phyloP scores from a whole-genome alignment of 2,113 vertebrate species.

The Stigmatopora nigra region DNA sequence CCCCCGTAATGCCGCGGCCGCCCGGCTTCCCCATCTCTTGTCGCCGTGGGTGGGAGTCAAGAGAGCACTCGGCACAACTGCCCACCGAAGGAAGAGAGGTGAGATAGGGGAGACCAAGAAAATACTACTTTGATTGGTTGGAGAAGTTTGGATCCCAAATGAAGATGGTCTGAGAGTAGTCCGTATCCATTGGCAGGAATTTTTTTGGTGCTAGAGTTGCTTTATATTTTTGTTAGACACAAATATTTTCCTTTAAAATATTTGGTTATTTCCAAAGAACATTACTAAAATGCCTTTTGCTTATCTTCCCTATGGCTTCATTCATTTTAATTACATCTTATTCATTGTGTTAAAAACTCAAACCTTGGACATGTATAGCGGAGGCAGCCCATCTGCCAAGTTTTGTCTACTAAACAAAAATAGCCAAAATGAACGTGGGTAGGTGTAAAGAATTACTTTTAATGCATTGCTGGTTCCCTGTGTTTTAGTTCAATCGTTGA shows the following conservation, averaged over 20 bases:
- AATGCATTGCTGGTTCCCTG: constrained; percentile 2
- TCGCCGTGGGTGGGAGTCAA: constrained; percentile 57
- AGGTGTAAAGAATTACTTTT: background rate
- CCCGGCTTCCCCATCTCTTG: constrained; percentile 51
- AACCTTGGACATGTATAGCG: constrained; percentile 8
- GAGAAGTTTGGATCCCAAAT: background rate
- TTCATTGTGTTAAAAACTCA: constrained; percentile 4
- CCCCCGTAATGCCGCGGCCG: constrained; percentile 64
- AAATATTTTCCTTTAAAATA: background rate
- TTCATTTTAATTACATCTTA: background rate
- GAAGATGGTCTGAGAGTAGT: background rate
- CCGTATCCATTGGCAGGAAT: too few relatives aligned
- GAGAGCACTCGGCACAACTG: constrained; percentile 29
- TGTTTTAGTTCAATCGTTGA: constrained; percentile 6
- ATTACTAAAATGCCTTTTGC: background rate
- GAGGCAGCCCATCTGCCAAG: constrained; percentile 20
- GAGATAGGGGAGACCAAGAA: constrained; percentile 32
- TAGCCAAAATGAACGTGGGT: background rate
- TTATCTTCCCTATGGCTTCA: background rate
- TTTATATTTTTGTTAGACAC: background rate
- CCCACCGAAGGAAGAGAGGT: constrained; percentile 64
- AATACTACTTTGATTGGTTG: background rate
- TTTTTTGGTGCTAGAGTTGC: too few relatives aligned
- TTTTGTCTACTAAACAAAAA: constrained; percentile 3
- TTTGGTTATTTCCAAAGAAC: background rate